Conservation (phyloP, 2,888 invertebrate species). For the Asteroscopus sphinx region DNA sequence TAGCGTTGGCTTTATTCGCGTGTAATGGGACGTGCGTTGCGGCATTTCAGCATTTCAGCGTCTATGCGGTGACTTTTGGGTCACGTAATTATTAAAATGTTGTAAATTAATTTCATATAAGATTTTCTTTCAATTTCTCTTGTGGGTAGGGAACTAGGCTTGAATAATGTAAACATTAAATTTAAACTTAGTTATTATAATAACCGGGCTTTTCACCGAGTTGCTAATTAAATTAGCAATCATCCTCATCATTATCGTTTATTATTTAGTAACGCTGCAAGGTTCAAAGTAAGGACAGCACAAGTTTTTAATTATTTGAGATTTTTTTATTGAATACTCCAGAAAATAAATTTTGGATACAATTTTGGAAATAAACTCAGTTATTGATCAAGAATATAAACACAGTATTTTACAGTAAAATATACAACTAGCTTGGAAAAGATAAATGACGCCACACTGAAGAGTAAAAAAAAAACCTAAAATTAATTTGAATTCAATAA, state of each 20-base stretch:
- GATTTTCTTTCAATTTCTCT: constrained; percentile 28
- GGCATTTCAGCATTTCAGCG: constrained; percentile 75
- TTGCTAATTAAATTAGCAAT: constrained; percentile 33
- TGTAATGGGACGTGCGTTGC: constrained; percentile 73
- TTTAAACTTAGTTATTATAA: constrained; percentile 37
- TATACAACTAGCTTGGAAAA: not conserved
- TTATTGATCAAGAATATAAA: not conserved
- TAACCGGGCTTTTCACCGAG: constrained; percentile 14
- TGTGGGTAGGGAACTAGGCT: constrained; percentile 11
- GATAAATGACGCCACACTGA: not conserved
- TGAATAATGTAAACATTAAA: constrained; percentile 38
- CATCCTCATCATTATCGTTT: constrained; percentile 22
- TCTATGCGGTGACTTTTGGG: constrained; percentile 63
- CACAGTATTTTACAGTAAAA: not conserved
- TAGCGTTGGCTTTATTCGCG: constrained; percentile 73
- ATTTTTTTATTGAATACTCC: constrained; percentile 7
- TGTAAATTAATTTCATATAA: constrained; percentile 35
- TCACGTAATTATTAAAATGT: constrained; percentile 54
- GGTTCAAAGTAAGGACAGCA: constrained; percentile 10
- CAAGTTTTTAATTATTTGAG: constrained; percentile 15
- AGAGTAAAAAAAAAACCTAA: no score
- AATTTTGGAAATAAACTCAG: constrained; percentile 4
- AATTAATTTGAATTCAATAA: not conserved
- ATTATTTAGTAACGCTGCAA: constrained; percentile 24
- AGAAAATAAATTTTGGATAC: constrained; percentile 10